phyloP scores from a whole-genome alignment of 37 sponge, comb jelly and placozoan species.

The Chondrilla cf. caribensis region DNA sequence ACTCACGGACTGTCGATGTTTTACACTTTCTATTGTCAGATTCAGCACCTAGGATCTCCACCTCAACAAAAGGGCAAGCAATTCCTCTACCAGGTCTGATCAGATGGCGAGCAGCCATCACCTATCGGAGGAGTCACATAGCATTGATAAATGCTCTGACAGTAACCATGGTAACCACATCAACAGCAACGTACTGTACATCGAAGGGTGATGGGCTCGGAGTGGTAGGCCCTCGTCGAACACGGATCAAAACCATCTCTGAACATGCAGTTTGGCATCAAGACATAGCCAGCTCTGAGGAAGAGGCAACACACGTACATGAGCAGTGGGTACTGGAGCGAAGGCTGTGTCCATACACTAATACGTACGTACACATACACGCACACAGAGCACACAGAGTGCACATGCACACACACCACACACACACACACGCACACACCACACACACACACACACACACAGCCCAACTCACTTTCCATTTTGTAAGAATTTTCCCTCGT shows the following conservation, averaged over 20 bases:
- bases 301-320: background rate
- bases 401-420: background rate
- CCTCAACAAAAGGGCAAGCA: conserved; percentile 80
- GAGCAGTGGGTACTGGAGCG: too few species aligned
- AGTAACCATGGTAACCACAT: too few species aligned
- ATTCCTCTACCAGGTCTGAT: conserved; percentile 76
- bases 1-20: conserved; percentile 74
- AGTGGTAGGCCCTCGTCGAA: conserved; percentile 32
- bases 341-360: too few species aligned
- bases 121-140: conserved; percentile 14
- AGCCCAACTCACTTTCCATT: conserved; percentile 65
- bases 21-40: conserved; percentile 70
- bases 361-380: background rate
- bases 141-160: background rate
- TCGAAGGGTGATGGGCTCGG: conserved; percentile 52
- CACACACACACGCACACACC: conserved; percentile 11
- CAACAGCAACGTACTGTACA: conserved; percentile 5
- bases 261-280: conserved; percentile 93
- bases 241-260: conserved; percentile 76
- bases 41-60: conserved; percentile 81
- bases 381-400: background rate
- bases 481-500: conserved; percentile 89
- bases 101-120: conserved; percentile 89
- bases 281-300: conserved; percentile 85
- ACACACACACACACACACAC: conserved; percentile 18